Base-by-base conservation (phyloP, 1,140 invertebrate species). In the Microvelia longipes region DNA sequence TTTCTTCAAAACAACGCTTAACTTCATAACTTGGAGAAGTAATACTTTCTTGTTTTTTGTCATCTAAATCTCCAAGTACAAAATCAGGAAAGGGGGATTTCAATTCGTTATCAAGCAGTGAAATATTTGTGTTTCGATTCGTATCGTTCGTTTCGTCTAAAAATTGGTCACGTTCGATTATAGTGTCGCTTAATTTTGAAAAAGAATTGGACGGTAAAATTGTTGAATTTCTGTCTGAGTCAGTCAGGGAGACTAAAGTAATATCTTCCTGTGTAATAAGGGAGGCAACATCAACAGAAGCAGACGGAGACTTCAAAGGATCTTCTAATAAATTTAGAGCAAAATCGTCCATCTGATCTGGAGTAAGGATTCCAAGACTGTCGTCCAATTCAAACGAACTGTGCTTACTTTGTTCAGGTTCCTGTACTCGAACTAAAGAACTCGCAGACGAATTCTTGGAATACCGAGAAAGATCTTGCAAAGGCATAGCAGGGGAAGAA, bases 271-370 rank as follows among this genome's bases (percentile, higher is more conserved):
- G 62, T 24, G 62, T 64, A 5, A 64, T 72, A 60, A 30, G 28
- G 67, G 27, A 66, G 61, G 14, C 35, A 29, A n/a, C 65, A 60
- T 1, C 66, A 25, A 62, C 24, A 66, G n/a, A 71, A 24, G 24
- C 15, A 50, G 15, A n/a, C 5, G 35, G 35, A 50, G 35, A 50
- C 35, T 50, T 50, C 35, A 50, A 11, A 50, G 50, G 60, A 27
- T 72, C 63, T 14, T 66, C 69, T 25, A 61, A 60, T 15, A 28
- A 62, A 35, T 71, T 74, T 0, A 74, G 66, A 5, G 74, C 73
- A 61, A 86, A 85, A 77, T 89, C 88, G 69, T 87, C 85, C 90
- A 93, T 93, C 77, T 93, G 90, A 81, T 91, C 90, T 0, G 90
- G 90, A 2, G 90, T 92, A 24, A 93, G 80, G 73, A 93, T 92